Evolutionary conservation across 2,113 vertebrate genomes (phyloP), one percentile per base, ranked within the genome.

Genomic region (Tonatia bakeri): DNA sequence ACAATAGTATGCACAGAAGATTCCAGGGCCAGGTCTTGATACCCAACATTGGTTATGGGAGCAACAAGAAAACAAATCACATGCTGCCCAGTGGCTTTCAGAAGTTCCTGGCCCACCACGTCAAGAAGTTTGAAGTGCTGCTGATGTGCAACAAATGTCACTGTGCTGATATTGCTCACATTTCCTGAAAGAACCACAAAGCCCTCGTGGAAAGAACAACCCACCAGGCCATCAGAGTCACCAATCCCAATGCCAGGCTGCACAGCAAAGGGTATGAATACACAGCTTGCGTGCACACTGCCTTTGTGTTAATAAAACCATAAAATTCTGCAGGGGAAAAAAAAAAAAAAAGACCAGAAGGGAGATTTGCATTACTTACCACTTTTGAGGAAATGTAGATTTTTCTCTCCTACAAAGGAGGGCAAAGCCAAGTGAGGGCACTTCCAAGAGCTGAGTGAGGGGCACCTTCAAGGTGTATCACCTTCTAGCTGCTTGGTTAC

Each of bases 341-440:
- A 6, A 6, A 13, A 28, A 70, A 85, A 36, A 84, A 65, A 92
- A 76, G 67, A 83, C 47, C 93, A 43, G 11, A 91, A 87, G 52
- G 50, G 52, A 96, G 47, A 91, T 84, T 70, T 94, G 87, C 89
- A 67, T 81, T 86, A 89, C 38, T 72, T 94, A 65, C 76, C 38
- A 87, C 54, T 67, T 94, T 87, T 87, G 38, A 76, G 54, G n/a
- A 70, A 91, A 26, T 87, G 19, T n/a, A 92, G 43, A 94, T 92
- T 94, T 94, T 94, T 97, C 54, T 75, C 75, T 83, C 26, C 36
- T 20, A 47, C 14, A 91, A 54, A 54, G 38, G 36, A 77, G 40
- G 17, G 24, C 59, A 45, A 96, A 82, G 61, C 54, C 67, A 92
- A 94, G 77, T 3, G 2, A 96, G n/a, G 77, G 67, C 56, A 40